Conservation (phyloP, 2,113 vertebrate species). For the Rana temporaria region DNA sequence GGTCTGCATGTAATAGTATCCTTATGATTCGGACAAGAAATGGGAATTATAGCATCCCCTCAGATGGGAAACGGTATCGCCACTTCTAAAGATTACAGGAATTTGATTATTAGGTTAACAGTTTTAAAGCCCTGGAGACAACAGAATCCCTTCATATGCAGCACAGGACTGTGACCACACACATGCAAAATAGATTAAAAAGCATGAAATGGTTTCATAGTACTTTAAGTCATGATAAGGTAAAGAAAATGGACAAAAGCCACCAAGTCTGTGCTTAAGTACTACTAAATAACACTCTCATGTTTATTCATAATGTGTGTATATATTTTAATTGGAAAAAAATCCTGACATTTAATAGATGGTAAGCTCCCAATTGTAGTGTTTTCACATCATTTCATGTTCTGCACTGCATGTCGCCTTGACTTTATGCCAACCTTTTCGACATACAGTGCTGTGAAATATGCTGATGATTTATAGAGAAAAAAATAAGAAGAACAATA, state of each 20-base stretch:
- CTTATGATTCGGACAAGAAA: slow-evolving; percentile 21
- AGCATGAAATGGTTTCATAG: neutral
- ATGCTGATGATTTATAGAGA: too few species aligned
- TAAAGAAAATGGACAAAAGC: slow-evolving; percentile 5
- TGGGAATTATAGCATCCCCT: slow-evolving; percentile 35
- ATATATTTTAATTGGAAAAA: too few species aligned
- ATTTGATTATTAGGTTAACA: slow-evolving; percentile 37
- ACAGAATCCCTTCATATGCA: neutral
- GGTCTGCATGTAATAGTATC: slow-evolving; percentile 22
- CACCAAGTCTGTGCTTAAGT: neutral
- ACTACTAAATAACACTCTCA: neutral
- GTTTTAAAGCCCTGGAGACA: slow-evolving; percentile 17
- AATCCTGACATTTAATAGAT: too few species aligned
- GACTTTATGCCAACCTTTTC: too few species aligned
- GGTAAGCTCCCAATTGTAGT: too few species aligned
- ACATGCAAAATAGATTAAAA: slow-evolving; percentile 32
- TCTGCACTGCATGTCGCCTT: too few species aligned
- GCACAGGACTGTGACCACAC: slow-evolving; percentile 16
- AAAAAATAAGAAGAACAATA: too few species aligned
- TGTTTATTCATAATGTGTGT: too few species aligned
- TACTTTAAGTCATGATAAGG: slow-evolving; percentile 11
- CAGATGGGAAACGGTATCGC: slow-evolving; percentile 32
- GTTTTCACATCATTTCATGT: too few species aligned
- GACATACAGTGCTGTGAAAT: too few species aligned
- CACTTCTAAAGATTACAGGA: slow-evolving; percentile 33